These are phyloP conservation scores for Caenorhabditis virilis DNA, from an alignment of 2,888 invertebrate genomes.

Conservation along the genomic window DNA sequence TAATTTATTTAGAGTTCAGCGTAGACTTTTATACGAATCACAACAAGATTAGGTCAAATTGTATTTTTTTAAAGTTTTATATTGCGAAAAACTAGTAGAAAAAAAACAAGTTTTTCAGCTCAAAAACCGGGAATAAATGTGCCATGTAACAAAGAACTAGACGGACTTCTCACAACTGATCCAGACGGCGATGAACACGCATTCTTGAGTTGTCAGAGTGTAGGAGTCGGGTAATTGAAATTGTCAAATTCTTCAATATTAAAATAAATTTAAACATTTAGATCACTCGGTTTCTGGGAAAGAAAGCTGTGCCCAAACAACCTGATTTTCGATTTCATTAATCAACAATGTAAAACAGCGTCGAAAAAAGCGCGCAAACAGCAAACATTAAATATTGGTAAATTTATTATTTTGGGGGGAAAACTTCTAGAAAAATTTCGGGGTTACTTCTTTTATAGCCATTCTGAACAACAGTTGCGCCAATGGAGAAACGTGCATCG, in stretches of 20 bases:
- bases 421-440: background rate
- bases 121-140: slow-evolving; percentile 47
- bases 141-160: slow-evolving; percentile 62
- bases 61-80: background rate
- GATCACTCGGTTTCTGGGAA: slow-evolving; percentile 62
- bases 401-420: slow-evolving; percentile 5
- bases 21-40: too few species aligned
- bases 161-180: slow-evolving; percentile 62
- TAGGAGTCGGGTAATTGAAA: slow-evolving; percentile 58
- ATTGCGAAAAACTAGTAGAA: background rate
- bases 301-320: slow-evolving; percentile 62
- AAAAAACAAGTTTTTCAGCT: slow-evolving; percentile 21
- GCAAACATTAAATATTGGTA: slow-evolving; percentile 59
- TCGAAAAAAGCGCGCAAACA: slow-evolving; percentile 52
- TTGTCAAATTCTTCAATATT: background rate
- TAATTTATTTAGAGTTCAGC: too few species aligned
- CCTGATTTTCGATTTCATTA: slow-evolving; percentile 66
- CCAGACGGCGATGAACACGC: slow-evolving; percentile 61
- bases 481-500: slow-evolving; percentile 66
- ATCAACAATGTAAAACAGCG: slow-evolving; percentile 59
- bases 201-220: slow-evolving; percentile 59
- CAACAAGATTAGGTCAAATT: too few species aligned
- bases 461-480: slow-evolving; percentile 66
- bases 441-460: slow-evolving; percentile 43
- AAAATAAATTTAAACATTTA: slow-evolving; percentile 22